Conservation (phyloP, 2,113 vertebrate genomes). For the Pao palembangensis region DNA sequence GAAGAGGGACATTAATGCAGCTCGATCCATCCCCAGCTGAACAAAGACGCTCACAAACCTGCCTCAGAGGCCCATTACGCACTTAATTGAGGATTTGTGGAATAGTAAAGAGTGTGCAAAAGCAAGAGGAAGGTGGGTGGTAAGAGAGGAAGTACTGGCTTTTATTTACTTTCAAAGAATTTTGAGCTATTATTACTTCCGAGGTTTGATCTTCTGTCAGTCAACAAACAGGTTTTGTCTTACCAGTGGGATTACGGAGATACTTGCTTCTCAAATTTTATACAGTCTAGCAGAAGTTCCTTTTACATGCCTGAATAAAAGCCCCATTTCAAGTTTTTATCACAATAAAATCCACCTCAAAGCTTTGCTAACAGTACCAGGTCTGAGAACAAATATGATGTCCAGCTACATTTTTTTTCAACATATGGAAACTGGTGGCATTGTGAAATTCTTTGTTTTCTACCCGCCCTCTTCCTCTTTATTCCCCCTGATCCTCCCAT, state of each 20-base stretch:
- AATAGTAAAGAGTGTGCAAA: constrained; percentile 45
- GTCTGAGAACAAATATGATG: background rate
- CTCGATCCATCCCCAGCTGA: constrained; percentile 46
- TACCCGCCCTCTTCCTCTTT: constrained; percentile 11
- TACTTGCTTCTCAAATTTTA: too few relatives aligned
- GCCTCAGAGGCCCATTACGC: constrained; percentile 65
- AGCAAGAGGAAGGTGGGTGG: constrained; percentile 36
- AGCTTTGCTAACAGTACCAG: background rate
- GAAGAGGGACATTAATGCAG: constrained; percentile 72
- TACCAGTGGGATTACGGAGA: too few relatives aligned
- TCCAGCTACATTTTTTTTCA: constrained; percentile 6
- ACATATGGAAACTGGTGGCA: constrained; percentile 21
- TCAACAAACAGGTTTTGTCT: too few relatives aligned
- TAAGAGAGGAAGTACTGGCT: constrained; percentile 17
- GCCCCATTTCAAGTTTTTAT: too few relatives aligned
- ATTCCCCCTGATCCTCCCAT: constrained; percentile 27
- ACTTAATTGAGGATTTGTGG: constrained; percentile 70
- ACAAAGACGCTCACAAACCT: constrained; percentile 74
- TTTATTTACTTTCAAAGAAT: constrained; percentile 15
- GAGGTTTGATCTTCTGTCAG: too few relatives aligned
- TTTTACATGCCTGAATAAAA: too few relatives aligned
- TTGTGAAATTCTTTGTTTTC: constrained; percentile 22
- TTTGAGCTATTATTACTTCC: background rate
- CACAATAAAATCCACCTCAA: too few relatives aligned
- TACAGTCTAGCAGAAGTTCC: too few relatives aligned